Evolutionary conservation across 1,140 invertebrate species (phyloP).

Genomic region (Neodiprion fabricii): DNA sequence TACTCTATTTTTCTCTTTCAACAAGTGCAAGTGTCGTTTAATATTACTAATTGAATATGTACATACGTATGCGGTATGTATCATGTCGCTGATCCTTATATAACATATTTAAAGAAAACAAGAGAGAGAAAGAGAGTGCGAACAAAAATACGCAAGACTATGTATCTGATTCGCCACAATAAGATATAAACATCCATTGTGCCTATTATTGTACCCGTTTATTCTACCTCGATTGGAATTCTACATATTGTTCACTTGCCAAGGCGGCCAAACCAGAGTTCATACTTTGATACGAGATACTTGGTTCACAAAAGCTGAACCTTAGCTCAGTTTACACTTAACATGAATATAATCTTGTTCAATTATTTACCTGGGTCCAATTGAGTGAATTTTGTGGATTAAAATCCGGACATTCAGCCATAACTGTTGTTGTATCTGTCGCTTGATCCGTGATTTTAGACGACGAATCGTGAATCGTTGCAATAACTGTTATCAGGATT

Average conservation of each 20-base stretch:
- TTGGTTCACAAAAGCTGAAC: slow-evolving; percentile 15
- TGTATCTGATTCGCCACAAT: neutral
- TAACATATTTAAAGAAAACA: slow-evolving; percentile 16
- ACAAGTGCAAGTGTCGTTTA: slow-evolving; percentile 26
- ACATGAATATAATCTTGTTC: neutral
- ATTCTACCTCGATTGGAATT: slow-evolving; percentile 15
- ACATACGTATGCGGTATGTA: neutral
- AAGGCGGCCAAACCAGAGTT: slow-evolving; percentile 48
- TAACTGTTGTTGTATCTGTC: no score
- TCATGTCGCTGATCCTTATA: slow-evolving; percentile 8
- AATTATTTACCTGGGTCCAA: slow-evolving; percentile 10
- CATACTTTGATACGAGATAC: neutral
- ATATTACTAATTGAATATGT: neutral
- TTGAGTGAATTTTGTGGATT: neutral
- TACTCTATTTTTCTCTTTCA: neutral
- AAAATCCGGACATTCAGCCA: neutral
- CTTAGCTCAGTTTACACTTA: neutral
- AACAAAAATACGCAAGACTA: slow-evolving; percentile 35
- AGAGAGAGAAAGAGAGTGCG: slow-evolving; percentile 34
- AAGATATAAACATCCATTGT: slow-evolving; percentile 8
- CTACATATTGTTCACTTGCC: slow-evolving; percentile 57
- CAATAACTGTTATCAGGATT: neutral
- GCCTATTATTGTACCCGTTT: slow-evolving; percentile 20
- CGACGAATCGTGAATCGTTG: no score
- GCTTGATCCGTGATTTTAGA: no score